Evolutionary conservation across 30 jellyfish, hydroid and myxozoan genomes (phyloP), one percentile per base, ranked within the genome.

Genomic region (Catostylus mosaicus): DNA sequence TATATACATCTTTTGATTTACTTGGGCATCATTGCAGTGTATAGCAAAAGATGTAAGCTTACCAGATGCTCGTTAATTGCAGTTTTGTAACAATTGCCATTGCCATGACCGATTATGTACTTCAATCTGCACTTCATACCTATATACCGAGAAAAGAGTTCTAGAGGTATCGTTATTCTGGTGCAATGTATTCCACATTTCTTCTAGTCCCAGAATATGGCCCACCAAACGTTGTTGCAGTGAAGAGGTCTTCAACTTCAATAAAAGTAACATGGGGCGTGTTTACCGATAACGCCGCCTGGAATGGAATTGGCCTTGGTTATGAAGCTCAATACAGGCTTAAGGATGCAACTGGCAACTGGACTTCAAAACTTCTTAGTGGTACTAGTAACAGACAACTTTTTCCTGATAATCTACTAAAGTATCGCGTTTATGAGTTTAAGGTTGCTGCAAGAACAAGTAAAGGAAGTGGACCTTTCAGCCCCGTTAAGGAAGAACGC

Each of bases 221-320:
- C 45, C 88, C 88, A 60, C 27, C 24, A 20, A 57, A 30, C 10
- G 51, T 77, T 52, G 30, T 8, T 30, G 54, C 70, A 18, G 36
- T 30, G 30, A 36, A 26, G 70, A 23, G 30, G 47, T 51, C 88
- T 1, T 60, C 88, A n/a, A 77, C 88, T 1, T 12, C 51, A 30
- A 60, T 77, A 6, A 57, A 31, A n/a, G 23, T 77, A 8, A 19
- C 30, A 19, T 77, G 88, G 88, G 48, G 79, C 6, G 18, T 30
- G 24, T 48, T 57, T 22, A 12, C 51, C 33, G 16, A 12, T 37
- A 1, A 6, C 14, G 1, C 72, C 6, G 18, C 9, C 10, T 77
- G 78, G 88, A 77, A 77, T 47, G 88, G 88, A 16, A 77, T 77
- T 40, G 79, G 71, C 5, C 1, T 77, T 24, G 88, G 79, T 18